Evolutionary conservation across 2,797 vertebrate species (phyloP).

Genomic region (Xerus rutilus): DNA sequence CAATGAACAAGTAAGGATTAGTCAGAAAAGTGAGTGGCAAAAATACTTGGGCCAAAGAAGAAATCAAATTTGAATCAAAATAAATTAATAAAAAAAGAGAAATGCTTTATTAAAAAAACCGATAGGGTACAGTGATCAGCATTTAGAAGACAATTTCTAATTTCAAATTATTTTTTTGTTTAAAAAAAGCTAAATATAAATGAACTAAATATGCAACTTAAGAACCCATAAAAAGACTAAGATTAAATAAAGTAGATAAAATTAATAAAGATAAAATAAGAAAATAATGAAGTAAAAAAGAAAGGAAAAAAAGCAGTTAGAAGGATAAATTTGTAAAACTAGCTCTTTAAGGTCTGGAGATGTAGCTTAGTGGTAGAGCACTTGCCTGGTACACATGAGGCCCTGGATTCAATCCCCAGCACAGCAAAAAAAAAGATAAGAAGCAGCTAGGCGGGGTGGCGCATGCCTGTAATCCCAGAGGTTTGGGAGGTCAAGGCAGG

Average conservation of each 20-base stretch:
- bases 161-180: constrained; percentile 42
- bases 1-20: constrained; percentile 22
- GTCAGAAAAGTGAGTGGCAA: neutral
- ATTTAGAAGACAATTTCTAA: constrained; percentile 65
- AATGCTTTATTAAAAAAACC: neutral
- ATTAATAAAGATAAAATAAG: constrained; percentile 16
- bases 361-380: too few relatives aligned
- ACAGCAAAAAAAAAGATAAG: too few relatives aligned
- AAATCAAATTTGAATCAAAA: constrained; percentile 61
- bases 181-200: constrained; percentile 39
- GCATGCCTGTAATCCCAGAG: too few relatives aligned
- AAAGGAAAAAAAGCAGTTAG: neutral
- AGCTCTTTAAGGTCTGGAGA: neutral
- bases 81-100: constrained; percentile 47
- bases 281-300: constrained; percentile 46
- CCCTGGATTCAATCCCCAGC: too few relatives aligned
- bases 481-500: too few relatives aligned
- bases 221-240: constrained; percentile 22
- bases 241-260: constrained; percentile 10
- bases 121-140: neutral
- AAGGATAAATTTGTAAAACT: neutral
- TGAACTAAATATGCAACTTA: constrained; percentile 13
- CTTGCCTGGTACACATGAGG: too few relatives aligned
- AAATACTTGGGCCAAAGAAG: neutral
- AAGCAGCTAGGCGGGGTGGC: too few relatives aligned